phyloP scores from a whole-genome alignment of 2,113 vertebrate genomes.

The Probosciger aterrimus region DNA sequence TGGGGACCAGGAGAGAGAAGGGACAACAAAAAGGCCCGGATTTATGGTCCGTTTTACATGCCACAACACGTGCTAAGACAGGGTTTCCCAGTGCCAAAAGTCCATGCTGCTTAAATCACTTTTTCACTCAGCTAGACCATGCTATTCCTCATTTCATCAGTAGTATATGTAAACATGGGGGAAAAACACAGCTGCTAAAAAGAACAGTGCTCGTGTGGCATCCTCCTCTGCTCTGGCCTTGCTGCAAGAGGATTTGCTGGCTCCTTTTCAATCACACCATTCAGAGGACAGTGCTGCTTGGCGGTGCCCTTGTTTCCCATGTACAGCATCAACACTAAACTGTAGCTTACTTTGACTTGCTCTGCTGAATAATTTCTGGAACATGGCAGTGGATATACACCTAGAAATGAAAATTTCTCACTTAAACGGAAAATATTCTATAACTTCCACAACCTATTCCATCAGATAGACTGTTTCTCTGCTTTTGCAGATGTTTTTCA shows the following conservation, averaged over 20 bases:
- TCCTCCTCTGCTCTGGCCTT: background rate
- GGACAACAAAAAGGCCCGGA: background rate
- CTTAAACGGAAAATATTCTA: background rate
- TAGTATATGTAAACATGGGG: background rate
- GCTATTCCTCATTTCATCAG: background rate
- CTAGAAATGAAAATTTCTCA: background rate
- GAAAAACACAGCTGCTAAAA: slow-evolving; percentile 20
- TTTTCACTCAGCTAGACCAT: background rate
- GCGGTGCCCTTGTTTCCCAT: background rate
- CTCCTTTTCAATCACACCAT: background rate
- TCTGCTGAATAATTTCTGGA: background rate
- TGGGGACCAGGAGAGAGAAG: background rate
- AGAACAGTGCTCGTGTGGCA: background rate
- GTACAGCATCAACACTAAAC: background rate
- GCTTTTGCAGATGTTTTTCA: background rate
- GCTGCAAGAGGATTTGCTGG: background rate
- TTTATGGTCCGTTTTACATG: background rate
- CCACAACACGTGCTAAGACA: background rate
- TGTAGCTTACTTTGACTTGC: background rate
- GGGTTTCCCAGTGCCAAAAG: background rate
- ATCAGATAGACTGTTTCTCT: background rate
- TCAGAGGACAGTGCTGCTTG: background rate
- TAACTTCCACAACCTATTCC: background rate
- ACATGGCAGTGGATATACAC: rapidly evolving
- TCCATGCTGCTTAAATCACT: background rate